phyloP scores from a whole-genome alignment of 2,113 vertebrate species.

The Caranx melampygus region DNA sequence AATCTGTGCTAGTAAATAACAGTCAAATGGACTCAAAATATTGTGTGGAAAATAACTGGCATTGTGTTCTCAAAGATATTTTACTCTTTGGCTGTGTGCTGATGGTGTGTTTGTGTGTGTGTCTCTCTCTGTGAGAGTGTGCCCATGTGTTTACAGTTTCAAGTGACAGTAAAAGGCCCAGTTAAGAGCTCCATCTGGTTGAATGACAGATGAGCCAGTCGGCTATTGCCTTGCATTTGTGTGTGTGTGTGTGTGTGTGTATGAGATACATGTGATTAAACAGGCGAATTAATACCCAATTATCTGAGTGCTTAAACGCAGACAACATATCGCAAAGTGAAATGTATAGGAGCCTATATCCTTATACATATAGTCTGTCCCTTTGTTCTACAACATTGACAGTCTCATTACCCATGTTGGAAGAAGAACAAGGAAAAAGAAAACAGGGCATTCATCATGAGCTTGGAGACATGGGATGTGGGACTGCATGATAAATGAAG shows the following conservation, averaged over 20 bases:
- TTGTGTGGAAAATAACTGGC: background rate
- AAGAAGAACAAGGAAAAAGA: conserved; percentile 24
- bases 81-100: background rate
- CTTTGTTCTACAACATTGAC: background rate
- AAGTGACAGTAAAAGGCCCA: conserved; percentile 60
- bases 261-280: conserved; percentile 14
- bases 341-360: background rate
- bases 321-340: background rate
- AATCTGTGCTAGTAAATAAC: conserved; percentile 15
- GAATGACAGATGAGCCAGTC: conserved; percentile 54
- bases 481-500: conserved; percentile 53
- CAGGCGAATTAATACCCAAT: conserved; percentile 17
- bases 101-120: background rate
- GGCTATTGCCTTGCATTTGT: conserved; percentile 4
- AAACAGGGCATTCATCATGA: conserved; percentile 57
- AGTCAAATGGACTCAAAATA: background rate
- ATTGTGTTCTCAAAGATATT: conserved; percentile 16
- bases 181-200: conserved; percentile 62
- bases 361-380: background rate
- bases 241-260: background rate
- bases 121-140: background rate
- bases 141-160: conserved; percentile 56
- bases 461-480: conserved; percentile 58
- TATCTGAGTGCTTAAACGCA: conserved; percentile 12
- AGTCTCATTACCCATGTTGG: background rate